Conservation (phyloP, 2,888 invertebrate species). For the Tromatobia lineatoria region DNA sequence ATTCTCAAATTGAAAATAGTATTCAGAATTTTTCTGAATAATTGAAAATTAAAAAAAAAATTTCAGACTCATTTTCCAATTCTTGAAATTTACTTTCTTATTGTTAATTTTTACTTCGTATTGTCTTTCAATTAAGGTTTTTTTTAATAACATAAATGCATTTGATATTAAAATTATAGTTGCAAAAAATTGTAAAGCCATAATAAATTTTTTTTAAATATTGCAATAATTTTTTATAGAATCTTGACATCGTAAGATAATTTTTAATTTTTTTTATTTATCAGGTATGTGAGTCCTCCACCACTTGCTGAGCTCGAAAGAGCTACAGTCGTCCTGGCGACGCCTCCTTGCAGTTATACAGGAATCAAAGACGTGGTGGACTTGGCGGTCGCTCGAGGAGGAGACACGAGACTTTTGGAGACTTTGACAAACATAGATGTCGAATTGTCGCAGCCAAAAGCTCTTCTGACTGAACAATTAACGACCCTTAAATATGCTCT, state of each 20-base stretch:
- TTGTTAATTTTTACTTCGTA: too few species aligned
- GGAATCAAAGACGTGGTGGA: conserved; percentile 93
- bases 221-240: neutral
- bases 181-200: too few species aligned
- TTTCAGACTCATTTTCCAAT: too few species aligned
- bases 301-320: conserved; percentile 87
- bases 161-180: too few species aligned
- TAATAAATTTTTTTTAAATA: too few species aligned
- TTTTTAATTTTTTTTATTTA: neutral
- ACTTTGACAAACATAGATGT: conserved; percentile 83
- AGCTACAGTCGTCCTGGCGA: conserved; percentile 90
- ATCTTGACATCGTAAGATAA: neutral
- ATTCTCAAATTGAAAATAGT: too few species aligned
- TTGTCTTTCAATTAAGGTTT: too few species aligned
- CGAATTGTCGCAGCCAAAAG: conserved; percentile 72
- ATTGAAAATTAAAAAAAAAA: too few species aligned
- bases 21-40: too few species aligned
- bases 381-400: conserved; percentile 89
- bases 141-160: too few species aligned
- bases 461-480: conserved; percentile 91
- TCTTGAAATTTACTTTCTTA: too few species aligned
- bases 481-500: conserved; percentile 91
- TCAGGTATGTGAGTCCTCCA: conserved; percentile 75
- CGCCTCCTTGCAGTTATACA: conserved; percentile 93
- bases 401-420: conserved; percentile 92